Evolutionary conservation across 1,140 invertebrate species (phyloP).

Genomic region (Ostrea denselamellosa): DNA sequence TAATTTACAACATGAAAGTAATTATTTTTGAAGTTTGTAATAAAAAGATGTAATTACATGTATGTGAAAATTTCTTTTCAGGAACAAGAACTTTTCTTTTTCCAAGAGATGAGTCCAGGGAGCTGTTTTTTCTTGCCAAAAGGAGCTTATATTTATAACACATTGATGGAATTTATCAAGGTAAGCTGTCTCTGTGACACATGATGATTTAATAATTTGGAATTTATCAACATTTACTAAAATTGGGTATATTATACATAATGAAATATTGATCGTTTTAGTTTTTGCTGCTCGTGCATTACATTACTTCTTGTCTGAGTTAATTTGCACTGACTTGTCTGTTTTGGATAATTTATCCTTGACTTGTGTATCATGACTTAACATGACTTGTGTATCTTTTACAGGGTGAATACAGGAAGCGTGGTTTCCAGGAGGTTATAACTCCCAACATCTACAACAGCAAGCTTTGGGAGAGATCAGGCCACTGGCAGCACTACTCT

Average conservation of each 20-base stretch:
- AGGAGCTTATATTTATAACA: conserved; percentile 98
- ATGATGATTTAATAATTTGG: no score
- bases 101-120: conserved; percentile 98
- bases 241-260: no score
- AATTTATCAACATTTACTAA: no score
- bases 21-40: neutral
- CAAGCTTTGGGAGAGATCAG: conserved; percentile 98
- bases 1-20: neutral
- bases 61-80: conserved; percentile 72
- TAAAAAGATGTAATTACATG: conserved; percentile 25
- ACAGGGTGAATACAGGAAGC: conserved; percentile 90
- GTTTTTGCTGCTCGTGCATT: no score
- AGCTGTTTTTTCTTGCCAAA: conserved; percentile 98
- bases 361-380: neutral
- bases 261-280: no score
- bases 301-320: no score
- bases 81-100: conserved; percentile 99
- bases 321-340: no score
- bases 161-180: conserved; percentile 91
- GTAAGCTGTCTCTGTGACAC: conserved; percentile 63
- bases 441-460: conserved; percentile 98
- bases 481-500: conserved; percentile 98
- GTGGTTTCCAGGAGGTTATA: conserved; percentile 98
- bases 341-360: no score
- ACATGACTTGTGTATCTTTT: conserved; percentile 39